phyloP scores from a whole-genome alignment of 92 coral and sea anemone genomes.

The Zoanthus sansibaricus region DNA sequence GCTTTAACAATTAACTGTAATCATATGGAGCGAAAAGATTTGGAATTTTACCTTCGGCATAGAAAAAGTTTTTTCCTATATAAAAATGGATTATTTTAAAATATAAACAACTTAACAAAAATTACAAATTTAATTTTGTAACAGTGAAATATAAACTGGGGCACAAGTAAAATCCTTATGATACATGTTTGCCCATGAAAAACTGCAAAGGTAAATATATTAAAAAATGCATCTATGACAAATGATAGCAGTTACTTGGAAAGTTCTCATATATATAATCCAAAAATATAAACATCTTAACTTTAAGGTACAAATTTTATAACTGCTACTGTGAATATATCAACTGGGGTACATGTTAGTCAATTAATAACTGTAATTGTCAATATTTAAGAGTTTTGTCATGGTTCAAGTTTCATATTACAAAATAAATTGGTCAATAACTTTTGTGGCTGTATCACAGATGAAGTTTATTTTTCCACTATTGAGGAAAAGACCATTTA shows the following conservation, averaged over 20 bases:
- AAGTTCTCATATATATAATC: constrained; percentile 41
- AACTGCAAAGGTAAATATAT: constrained; percentile 39
- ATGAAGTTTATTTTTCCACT: constrained; percentile 42
- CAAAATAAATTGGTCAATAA: constrained; percentile 43
- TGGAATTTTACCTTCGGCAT: constrained; percentile 39
- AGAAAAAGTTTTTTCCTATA: constrained; percentile 37
- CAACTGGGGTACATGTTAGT: constrained; percentile 38
- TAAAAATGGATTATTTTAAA: constrained; percentile 19
- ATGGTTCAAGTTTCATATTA: constrained; percentile 45
- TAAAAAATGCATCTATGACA: constrained; percentile 33
- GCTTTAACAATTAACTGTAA: constrained; percentile 20
- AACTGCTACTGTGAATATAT: constrained; percentile 35
- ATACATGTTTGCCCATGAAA: constrained; percentile 43
- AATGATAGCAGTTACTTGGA: constrained; percentile 36
- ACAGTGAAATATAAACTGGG: constrained; percentile 33
- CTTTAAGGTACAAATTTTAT: constrained; percentile 21
- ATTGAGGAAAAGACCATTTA: constrained; percentile 43
- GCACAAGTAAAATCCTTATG: constrained; percentile 31
- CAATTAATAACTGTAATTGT: constrained; percentile 34
- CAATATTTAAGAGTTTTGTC: constrained; percentile 33
- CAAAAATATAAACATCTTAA: constrained; percentile 41
- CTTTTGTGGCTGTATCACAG: constrained; percentile 45
- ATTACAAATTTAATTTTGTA: neutral
- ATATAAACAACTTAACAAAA: constrained; percentile 44
- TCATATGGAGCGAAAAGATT: constrained; percentile 39